Base-by-base conservation (phyloP, 2,888 invertebrate species). In the Limnephilus rhombicus region DNA sequence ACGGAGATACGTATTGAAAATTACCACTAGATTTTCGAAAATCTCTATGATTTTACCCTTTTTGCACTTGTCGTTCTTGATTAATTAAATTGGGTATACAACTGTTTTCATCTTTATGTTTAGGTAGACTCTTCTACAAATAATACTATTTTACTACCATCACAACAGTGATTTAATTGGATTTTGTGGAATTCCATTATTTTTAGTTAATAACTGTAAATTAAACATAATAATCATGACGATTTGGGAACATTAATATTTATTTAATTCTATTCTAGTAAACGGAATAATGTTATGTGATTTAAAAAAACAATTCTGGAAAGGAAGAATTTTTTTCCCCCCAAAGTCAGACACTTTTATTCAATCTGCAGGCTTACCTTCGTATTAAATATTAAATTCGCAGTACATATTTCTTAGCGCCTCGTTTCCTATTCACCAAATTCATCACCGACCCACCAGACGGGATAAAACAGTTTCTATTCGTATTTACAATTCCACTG, bases 351-450 rank as follows among this genome's bases (percentile, higher is more conserved):
- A 24, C 68, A 68, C 9, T 68, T 68, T n/a, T 68, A 68, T 68
- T 68, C 24, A 68, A 68, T 68, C 68, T 68, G n/a, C 9, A 68
- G 68, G 24, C 7, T 68, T 68, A 68, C 68, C 68, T 68, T 68
- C 24, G 9, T 9, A 68, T 68, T 24, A 68, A 68, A 68, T 68
- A 68, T 68, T 68, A n/a, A 68, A 68, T 68, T 68, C 68, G 24
- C n/a, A 68, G 68, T n/a, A 68, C 68, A n/a, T 68, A n/a, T 68
- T 68, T 68, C 68, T 68, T n/a, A 68, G 68, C 68, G 68, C n/a
- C 68, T 68, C 68, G 68, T 68, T 68, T 68, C 68, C n/a, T n/a
- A 68, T 68, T 24, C 68, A 68, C 24, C 68, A 68, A 68, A 68
- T 68, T 68, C 68, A n/a, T 68, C 68, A 68, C n/a, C 24, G 24